Conservation (phyloP, 2,797 vertebrate genomes). For the Adrianichthys oophorus region DNA sequence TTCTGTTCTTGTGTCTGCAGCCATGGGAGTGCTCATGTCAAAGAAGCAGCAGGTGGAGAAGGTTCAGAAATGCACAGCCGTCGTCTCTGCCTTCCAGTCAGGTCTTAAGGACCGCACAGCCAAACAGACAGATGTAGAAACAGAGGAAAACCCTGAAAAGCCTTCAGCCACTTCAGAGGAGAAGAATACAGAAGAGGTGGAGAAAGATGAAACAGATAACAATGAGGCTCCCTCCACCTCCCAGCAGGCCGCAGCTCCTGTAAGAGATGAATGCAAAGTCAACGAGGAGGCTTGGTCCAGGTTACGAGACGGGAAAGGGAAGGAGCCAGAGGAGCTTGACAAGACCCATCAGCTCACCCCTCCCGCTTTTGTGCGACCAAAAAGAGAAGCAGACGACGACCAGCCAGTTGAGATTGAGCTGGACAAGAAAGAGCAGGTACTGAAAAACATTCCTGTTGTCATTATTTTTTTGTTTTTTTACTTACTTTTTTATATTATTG, state of each 20-base stretch:
- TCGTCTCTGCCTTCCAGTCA: constrained; percentile 92
- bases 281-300: constrained; percentile 90
- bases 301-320: constrained; percentile 90
- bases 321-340: constrained; percentile 93
- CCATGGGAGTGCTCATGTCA: constrained; percentile 93
- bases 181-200: constrained; percentile 61
- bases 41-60: constrained; percentile 98
- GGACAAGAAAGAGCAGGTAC: constrained; percentile 85
- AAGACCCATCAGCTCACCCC: constrained; percentile 86
- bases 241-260: constrained; percentile 54
- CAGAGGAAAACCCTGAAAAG: constrained; percentile 72
- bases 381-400: constrained; percentile 86
- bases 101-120: constrained; percentile 84
- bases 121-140: constrained; percentile 70
- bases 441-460: background rate
- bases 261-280: constrained; percentile 75
- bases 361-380: constrained; percentile 88
- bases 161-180: constrained; percentile 64
- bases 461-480: too few species aligned
- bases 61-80: constrained; percentile 93
- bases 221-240: constrained; percentile 60
- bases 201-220: constrained; percentile 75
- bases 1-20: constrained; percentile 51
- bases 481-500: too few species aligned
- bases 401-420: constrained; percentile 84